Evolutionary conservation across 2,888 invertebrate species (phyloP), one percentile per base, ranked within the genome.

Genomic region (Drosophila flavopinicola): DNA sequence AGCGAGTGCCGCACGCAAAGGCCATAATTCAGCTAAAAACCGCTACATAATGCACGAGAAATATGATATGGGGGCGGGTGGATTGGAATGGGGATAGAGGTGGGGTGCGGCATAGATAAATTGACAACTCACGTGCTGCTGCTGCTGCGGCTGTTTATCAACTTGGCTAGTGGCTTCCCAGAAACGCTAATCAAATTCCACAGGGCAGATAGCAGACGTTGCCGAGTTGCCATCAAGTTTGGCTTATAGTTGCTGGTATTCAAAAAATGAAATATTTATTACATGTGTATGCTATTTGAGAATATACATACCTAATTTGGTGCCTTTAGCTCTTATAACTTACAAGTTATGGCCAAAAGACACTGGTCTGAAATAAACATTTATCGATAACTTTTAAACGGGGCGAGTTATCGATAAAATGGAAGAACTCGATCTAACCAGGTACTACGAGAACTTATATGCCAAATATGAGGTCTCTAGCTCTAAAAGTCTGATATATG

Each of bases 1-100:
- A 41, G 48, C 52, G 24, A 61, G 58, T 48, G 51, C 44, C 49
- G 67, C 85, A 82, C 83, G 85, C 74, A 66, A 30, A 44, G 41
- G 49, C 57, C 61, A 85, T 80, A 78, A 85, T 59, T 80, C 66
- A 86, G 61, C 53, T 53, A 39, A 54, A 57, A 86, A 77, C 78
- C 82, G 70, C 87, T 48, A 64, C 60, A 68, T 70, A 67, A 47
- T 75, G 49, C 48, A 48, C 27, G 37, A 38, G 35, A 13, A 53
- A 41, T 47, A 32, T 41, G 38, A 37, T 45, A 54, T 30, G 6
- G 6, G 47, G n/a, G 1, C 20, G 27, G 33, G 24, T 7, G 10
- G 4, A n/a, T 32, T 2, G 42, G 3, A 6, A 13, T 15, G 23
- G 2, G 39, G 35, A 5, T 9, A 7, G 6, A 5, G 53, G 9